A percentile compares a stretch with the other conserved stretches of the same genome.
These are phyloP conservation scores for Drosophila paracracens DNA, from an alignment of 2,888 invertebrate genomes.

Conservation along the genomic window DNA sequence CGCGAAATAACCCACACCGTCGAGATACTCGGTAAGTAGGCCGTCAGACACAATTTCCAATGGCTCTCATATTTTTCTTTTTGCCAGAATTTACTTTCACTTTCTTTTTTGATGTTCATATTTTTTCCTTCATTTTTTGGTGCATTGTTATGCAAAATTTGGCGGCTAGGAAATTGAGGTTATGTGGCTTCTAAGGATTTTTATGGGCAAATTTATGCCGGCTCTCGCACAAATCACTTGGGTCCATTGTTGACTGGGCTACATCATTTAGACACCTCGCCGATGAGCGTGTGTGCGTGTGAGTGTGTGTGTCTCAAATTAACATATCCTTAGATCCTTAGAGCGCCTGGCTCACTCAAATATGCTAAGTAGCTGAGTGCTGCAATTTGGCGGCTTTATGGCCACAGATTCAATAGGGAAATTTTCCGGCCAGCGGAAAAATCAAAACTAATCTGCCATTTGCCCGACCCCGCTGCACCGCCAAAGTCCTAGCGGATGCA, in stretches of 20 bases:
- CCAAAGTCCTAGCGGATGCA: constrained; percentile 61
- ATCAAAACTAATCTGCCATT: constrained; percentile 81
- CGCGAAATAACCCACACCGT: constrained; percentile 89
- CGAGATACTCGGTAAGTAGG: constrained; percentile 88
- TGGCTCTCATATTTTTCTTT: constrained; percentile 6
- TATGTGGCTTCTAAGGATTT: constrained; percentile 40
- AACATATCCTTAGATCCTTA: constrained; percentile 74
- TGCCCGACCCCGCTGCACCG: constrained; percentile 45
- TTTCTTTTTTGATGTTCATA: neutral
- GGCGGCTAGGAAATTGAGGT: constrained; percentile 12
- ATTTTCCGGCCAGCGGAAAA: constrained; percentile 65
- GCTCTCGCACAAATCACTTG: constrained; percentile 67
- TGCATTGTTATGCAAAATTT: constrained; percentile 75
- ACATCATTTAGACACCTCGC: constrained; percentile 75
- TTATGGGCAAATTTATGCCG: constrained; percentile 73
- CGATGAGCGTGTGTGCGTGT: constrained; percentile 11
- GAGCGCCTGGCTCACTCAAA: constrained; percentile 71
- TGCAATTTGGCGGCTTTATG: constrained; percentile 80
- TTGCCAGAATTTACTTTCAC: constrained; percentile 3
- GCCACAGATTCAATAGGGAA: constrained; percentile 75
- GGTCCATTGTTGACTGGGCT: constrained; percentile 73
- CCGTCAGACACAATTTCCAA: constrained; percentile 27
- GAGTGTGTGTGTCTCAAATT: constrained; percentile 62
- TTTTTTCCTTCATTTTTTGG: constrained; percentile 6
- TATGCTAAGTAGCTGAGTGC: constrained; percentile 75